A percentile compares a stretch with the other conserved stretches of the same genome.
Conservation (phyloP, 1,140 invertebrate genomes). For the Ips typographus region DNA sequence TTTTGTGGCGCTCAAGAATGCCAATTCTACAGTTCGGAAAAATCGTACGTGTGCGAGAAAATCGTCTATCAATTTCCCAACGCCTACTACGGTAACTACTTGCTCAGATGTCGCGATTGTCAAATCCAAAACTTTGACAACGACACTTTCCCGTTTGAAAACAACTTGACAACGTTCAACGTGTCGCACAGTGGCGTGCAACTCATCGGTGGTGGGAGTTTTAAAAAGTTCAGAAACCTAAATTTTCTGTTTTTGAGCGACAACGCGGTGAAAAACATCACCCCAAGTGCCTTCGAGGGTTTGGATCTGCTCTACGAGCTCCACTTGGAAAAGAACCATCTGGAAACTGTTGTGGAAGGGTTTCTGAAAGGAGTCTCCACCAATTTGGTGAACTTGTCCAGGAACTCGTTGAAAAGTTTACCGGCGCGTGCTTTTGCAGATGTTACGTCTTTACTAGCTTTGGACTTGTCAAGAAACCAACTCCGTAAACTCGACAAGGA, state of each 20-base stretch:
- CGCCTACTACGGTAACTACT: slow-evolving; percentile 43
- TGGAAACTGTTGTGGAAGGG: slow-evolving; percentile 37
- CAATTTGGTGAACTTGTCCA: slow-evolving; percentile 37
- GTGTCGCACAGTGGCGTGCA: slow-evolving; percentile 41
- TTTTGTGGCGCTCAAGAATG: slow-evolving; percentile 26
- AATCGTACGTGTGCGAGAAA: slow-evolving; percentile 41
- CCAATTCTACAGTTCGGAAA: slow-evolving; percentile 20
- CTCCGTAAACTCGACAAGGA: slow-evolving; percentile 40
- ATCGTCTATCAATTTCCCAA: slow-evolving; percentile 42
- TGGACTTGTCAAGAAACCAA: slow-evolving; percentile 44
- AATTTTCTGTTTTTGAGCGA: slow-evolving; percentile 43
- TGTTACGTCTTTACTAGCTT: slow-evolving; percentile 29
- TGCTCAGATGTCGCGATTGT: slow-evolving; percentile 42
- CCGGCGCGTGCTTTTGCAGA: slow-evolving; percentile 42
- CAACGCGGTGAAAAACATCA: slow-evolving; percentile 41
- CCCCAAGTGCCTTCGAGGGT: slow-evolving; percentile 41
- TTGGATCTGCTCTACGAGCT: slow-evolving; percentile 43
- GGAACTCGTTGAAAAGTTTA: slow-evolving; percentile 42
- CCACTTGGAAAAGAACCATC: slow-evolving; percentile 43
- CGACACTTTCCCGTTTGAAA: slow-evolving; percentile 41
- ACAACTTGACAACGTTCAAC: slow-evolving; percentile 42
- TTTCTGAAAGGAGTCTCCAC: slow-evolving; percentile 42
- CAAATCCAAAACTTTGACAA: slow-evolving; percentile 39
- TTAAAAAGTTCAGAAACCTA: slow-evolving; percentile 39
- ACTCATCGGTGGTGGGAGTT: slow-evolving; percentile 37